These are phyloP conservation scores for Drosophila aldrichi DNA, from an alignment of 2,888 invertebrate species.

Conservation along the genomic window DNA sequence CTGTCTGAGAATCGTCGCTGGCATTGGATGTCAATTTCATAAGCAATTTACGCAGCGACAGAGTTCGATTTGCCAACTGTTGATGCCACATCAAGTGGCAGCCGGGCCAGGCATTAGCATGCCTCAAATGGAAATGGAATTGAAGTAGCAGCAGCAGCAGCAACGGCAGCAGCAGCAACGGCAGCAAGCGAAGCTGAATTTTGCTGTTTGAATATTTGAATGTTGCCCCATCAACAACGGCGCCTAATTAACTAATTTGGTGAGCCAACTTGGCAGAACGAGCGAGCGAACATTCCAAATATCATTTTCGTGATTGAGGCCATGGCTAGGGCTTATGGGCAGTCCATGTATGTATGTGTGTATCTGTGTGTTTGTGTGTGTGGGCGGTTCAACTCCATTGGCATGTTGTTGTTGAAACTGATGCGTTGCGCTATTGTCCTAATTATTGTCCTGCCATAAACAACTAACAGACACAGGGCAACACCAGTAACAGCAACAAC, in stretches of 20 bases:
- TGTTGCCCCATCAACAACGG: slow-evolving; percentile 45
- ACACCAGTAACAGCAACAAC: slow-evolving; percentile 25
- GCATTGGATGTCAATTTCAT: slow-evolving; percentile 79
- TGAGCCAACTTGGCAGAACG: slow-evolving; percentile 12
- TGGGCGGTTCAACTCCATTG: slow-evolving; percentile 39
- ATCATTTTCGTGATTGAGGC: slow-evolving; percentile 28
- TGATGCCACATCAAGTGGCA: slow-evolving; percentile 58
- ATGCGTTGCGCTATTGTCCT: slow-evolving; percentile 69
- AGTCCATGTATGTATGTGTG: neutral
- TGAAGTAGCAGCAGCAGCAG: slow-evolving; percentile 4
- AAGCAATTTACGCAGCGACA: slow-evolving; percentile 79
- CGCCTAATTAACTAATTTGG: slow-evolving; percentile 79
- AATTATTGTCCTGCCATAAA: slow-evolving; percentile 81
- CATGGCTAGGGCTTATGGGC: neutral
- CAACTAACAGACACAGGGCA: slow-evolving; percentile 63
- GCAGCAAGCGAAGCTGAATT: slow-evolving; percentile 2
- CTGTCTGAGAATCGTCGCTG: slow-evolving; percentile 38
- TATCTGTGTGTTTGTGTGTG: neutral
- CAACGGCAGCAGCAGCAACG: neutral
- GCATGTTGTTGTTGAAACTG: slow-evolving; percentile 48
- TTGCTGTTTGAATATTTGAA: slow-evolving; percentile 39
- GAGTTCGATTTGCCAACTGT: slow-evolving; percentile 79
- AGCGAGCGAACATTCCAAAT: slow-evolving; percentile 34
- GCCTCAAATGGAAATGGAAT: slow-evolving; percentile 29
- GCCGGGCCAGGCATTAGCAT: neutral